These are phyloP conservation scores for Rhopalosiphum padi DNA, from an alignment of 1,140 invertebrate species.

Conservation along the genomic window DNA sequence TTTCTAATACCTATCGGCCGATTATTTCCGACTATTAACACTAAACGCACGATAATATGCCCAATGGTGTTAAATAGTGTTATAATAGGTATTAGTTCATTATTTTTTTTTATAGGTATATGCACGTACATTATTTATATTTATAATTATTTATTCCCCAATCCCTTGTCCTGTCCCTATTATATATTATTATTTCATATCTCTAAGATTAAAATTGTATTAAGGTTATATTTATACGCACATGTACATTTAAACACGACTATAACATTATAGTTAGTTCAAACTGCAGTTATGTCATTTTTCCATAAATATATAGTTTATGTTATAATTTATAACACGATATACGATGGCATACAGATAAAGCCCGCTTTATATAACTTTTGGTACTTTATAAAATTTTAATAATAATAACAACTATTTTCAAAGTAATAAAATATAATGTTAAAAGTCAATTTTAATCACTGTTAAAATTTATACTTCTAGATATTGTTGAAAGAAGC, in stretches of 20 bases:
- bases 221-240: no score
- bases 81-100: not conserved
- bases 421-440: constrained; percentile 19
- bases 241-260: not conserved
- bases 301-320: not conserved
- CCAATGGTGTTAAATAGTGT: not conserved
- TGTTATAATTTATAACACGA: not conserved
- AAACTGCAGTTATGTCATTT: not conserved
- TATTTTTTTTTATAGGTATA: not conserved
- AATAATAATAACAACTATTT: not conserved
- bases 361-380: not conserved
- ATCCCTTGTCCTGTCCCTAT: not conserved
- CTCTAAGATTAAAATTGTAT: not conserved
- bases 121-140: not conserved
- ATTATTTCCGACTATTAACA: not conserved
- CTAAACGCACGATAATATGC: not conserved
- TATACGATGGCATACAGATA: not conserved
- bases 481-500: not conserved
- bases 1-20: not conserved
- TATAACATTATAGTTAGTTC: not conserved
- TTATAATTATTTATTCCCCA: not conserved
- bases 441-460: not conserved
- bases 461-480: not conserved
- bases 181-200: not conserved
- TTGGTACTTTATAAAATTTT: not conserved